Evolutionary conservation across 2,797 vertebrate genomes (phyloP).

Genomic region (Pelochelys cantorii): DNA sequence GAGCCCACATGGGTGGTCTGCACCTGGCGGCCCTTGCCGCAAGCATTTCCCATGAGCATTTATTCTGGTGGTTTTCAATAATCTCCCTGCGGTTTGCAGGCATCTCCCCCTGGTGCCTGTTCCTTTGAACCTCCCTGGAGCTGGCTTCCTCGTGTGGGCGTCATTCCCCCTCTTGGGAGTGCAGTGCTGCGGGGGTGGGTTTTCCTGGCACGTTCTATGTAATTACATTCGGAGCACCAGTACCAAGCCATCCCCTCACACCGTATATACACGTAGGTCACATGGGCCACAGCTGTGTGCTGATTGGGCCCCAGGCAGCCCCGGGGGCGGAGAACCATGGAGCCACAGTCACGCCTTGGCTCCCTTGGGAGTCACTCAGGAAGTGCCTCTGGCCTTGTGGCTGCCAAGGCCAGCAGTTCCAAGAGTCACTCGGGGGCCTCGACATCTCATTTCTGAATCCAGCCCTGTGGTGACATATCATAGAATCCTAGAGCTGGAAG

Average conservation of each 20-base stretch:
- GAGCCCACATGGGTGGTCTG: no score
- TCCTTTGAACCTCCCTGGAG: background rate
- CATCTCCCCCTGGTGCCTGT: background rate
- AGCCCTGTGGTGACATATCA: no score
- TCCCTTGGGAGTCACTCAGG: background rate
- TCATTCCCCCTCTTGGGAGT: background rate
- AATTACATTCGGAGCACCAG: background rate
- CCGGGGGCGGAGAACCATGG: no score
- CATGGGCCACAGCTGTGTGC: no score
- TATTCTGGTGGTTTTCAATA: background rate
- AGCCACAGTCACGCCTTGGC: background rate
- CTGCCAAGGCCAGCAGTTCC: background rate
- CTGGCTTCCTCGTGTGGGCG: background rate
- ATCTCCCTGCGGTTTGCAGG: background rate
- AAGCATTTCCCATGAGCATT: no score
- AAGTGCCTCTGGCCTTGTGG: background rate
- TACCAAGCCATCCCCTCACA: background rate
- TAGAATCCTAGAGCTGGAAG: no score
- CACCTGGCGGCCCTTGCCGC: no score
- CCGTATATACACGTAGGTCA: no score
- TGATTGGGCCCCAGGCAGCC: no score
- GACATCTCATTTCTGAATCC: no score
- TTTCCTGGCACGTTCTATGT: background rate
- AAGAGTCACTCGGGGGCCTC: background rate
- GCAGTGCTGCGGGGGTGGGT: background rate